Evolutionary conservation across 1,140 invertebrate genomes (phyloP).

Genomic region (Listronotus oregonensis): DNA sequence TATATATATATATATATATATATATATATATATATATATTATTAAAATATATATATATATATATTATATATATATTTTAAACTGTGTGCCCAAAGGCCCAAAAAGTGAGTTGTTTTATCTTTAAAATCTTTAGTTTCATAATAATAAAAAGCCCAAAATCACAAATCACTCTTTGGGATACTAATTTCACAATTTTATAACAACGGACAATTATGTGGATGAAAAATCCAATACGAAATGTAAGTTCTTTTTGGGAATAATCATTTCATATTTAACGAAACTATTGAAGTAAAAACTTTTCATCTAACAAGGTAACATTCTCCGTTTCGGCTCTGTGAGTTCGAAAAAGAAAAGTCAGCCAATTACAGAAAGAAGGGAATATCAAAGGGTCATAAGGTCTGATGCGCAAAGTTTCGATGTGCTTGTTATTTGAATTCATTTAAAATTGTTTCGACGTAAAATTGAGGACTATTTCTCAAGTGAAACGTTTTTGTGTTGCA

Average conservation of each 20-base stretch:
- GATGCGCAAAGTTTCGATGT: conserved; percentile 33
- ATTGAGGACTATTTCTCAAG: conserved; percentile 10
- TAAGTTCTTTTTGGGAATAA: conserved; percentile 9
- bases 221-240: no score
- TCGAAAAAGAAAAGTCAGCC: conserved; percentile 26
- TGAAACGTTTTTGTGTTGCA: neutral
- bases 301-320: conserved; percentile 31
- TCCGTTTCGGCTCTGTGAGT: conserved; percentile 20
- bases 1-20: no score
- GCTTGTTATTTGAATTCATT: conserved; percentile 34
- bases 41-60: no score
- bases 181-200: no score
- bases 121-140: no score
- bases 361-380: conserved; percentile 29
- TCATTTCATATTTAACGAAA: conserved; percentile 22
- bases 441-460: conserved; percentile 28
- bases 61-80: no score
- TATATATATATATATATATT: no score
- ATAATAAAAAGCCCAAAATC: no score
- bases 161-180: no score
- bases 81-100: no score
- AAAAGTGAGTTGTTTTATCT: no score
- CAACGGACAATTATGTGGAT: no score
- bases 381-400: conserved; percentile 33
- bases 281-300: conserved; percentile 32